Percentiles rank a stretch among this genome's conserved stretches.
phyloP scores from a whole-genome alignment of 2,888 invertebrate genomes.

The Strigamia transsilvanica region DNA sequence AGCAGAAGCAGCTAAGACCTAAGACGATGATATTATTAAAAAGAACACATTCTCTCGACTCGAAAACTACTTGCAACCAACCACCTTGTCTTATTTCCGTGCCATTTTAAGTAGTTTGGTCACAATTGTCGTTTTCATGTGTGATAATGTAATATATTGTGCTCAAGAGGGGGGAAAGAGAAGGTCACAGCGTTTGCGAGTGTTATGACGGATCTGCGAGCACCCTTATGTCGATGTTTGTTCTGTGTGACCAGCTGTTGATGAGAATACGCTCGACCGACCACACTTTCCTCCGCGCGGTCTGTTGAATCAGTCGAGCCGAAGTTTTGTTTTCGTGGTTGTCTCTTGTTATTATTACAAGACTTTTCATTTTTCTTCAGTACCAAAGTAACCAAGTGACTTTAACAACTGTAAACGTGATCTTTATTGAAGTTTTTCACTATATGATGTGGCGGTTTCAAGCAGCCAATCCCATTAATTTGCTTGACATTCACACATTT shows the following conservation, averaged over 20 bases:
- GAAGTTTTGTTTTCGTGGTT: slow-evolving; percentile 30
- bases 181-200: background rate
- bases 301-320: slow-evolving; percentile 19
- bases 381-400: no score
- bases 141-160: slow-evolving; percentile 19
- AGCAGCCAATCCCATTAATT: background rate
- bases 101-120: background rate
- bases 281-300: slow-evolving; percentile 14
- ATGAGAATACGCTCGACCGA: slow-evolving; percentile 26
- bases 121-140: background rate
- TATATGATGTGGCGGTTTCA: background rate
- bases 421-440: background rate
- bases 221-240: slow-evolving; percentile 35
- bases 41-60: slow-evolving; percentile 29
- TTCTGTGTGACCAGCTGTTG: slow-evolving; percentile 41
- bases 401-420: background rate
- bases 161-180: background rate
- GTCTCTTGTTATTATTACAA: slow-evolving; percentile 14
- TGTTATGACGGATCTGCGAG: slow-evolving; percentile 27
- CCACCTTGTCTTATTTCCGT: background rate
- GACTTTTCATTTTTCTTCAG: background rate
- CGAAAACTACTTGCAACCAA: slow-evolving; percentile 17
- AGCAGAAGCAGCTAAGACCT: slow-evolving; percentile 11
- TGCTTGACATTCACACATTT: background rate
- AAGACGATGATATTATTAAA: slow-evolving; percentile 19